Evolutionary conservation across 2,888 invertebrate genomes (phyloP), one percentile per base, ranked within the genome.

Genomic region (Bugula neritina): DNA sequence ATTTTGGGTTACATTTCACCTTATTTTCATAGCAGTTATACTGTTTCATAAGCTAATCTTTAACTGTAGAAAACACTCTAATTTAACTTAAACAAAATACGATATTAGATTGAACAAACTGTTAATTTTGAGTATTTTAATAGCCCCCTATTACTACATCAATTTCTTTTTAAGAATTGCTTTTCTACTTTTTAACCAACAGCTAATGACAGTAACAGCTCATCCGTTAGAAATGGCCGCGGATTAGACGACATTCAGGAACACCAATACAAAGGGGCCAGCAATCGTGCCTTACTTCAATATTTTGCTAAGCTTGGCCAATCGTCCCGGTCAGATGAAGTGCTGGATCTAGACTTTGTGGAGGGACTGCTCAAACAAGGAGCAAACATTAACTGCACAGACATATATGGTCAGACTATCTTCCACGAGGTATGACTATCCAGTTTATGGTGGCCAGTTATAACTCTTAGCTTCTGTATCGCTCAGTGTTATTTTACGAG

Each of bases 401-500:
- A 83, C 73, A 79, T 76, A 72, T 77, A 80, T 75, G 82, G 82
- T 0, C 82, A 83, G 73, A 80, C 80, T n/a, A 73, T 83, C 17
- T 73, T 83, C 31, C 83, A 83, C 77, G 83, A 83, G 79, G 83
- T 82, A 71, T 72, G 35, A 23, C 5, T 57, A 23, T n/a, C 57
- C 10, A 25, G 25, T 52, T 52, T 52, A 52, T 52, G 10, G 52
- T 52, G 52, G 10, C 21, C 10, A 21, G n/a, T n/a, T n/a, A n/a
- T n/a, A n/a, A n/a, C n/a, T n/a, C n/a, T n/a, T n/a, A n/a, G n/a
- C n/a, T n/a, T n/a, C n/a, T n/a, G n/a, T n/a, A n/a, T n/a, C n/a
- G n/a, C n/a, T n/a, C n/a, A n/a, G n/a, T n/a, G n/a, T n/a, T n/a
- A n/a, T n/a, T n/a, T n/a, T n/a, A n/a, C n/a, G n/a, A n/a, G n/a